phyloP scores from a whole-genome alignment of 1,140 invertebrate genomes.

The Dufourea novaeangliae region DNA sequence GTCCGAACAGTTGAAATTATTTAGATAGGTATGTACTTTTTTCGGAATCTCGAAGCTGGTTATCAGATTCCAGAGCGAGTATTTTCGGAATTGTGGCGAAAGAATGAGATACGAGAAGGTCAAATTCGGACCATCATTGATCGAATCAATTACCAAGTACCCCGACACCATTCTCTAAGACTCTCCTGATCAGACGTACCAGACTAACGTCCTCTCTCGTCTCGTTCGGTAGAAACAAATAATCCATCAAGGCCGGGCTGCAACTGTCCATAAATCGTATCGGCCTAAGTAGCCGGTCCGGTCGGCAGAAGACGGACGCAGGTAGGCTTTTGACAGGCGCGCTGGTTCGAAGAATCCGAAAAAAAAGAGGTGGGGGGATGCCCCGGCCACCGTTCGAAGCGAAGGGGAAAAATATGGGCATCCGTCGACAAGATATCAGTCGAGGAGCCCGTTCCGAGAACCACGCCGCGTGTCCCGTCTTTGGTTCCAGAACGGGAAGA shows the following conservation, averaged over 20 bases:
- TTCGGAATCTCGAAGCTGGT: too few relatives aligned
- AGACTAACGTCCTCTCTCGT: not conserved
- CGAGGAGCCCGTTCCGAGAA: slow-evolving; percentile 48
- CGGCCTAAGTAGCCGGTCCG: not conserved
- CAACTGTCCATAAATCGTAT: not conserved
- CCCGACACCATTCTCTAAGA: not conserved
- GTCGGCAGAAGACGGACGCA: not conserved
- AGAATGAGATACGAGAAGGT: too few relatives aligned
- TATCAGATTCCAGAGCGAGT: too few relatives aligned
- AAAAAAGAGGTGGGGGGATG: not conserved
- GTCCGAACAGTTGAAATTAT: too few relatives aligned
- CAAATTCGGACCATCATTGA: too few relatives aligned
- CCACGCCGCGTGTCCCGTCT: slow-evolving; percentile 30
- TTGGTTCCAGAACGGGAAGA: slow-evolving; percentile 50
- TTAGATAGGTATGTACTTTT: too few relatives aligned
- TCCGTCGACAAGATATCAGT: slow-evolving; percentile 56
- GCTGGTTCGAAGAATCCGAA: slow-evolving; percentile 16
- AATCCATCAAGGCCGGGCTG: not conserved
- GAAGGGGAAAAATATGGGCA: slow-evolving; percentile 54
- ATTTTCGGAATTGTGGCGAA: too few relatives aligned
- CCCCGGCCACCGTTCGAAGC: slow-evolving; percentile 20
- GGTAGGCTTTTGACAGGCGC: slow-evolving; percentile 18
- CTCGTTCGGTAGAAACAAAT: not conserved
- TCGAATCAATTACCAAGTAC: not conserved
- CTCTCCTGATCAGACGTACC: not conserved